Evolutionary conservation across 2,797 vertebrate genomes (phyloP).

Genomic region (Okamejei kenojei): DNA sequence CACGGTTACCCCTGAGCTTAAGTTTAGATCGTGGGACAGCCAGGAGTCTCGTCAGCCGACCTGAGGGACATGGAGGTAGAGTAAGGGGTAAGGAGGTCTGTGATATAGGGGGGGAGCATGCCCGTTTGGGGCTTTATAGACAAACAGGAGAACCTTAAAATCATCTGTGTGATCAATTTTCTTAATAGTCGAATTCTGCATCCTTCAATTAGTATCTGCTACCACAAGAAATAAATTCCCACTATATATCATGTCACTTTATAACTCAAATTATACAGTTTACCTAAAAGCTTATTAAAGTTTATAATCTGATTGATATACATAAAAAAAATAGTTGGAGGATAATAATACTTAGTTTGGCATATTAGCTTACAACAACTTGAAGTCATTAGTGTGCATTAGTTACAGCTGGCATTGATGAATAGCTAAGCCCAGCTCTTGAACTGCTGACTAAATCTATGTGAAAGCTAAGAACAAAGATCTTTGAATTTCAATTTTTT

Average conservation of each 20-base stretch:
- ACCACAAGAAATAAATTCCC: neutral
- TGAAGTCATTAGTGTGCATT: slow-evolving; percentile 23
- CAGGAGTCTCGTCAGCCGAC: too few species aligned
- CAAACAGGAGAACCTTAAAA: too few species aligned
- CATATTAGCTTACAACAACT: slow-evolving; percentile 28
- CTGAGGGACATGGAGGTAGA: too few species aligned
- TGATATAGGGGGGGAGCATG: too few species aligned
- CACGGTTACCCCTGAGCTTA: too few species aligned
- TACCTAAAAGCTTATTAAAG: neutral
- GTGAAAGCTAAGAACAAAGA: slow-evolving; percentile 23
- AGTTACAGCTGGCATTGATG: slow-evolving; percentile 3
- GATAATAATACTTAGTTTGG: neutral
- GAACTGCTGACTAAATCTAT: slow-evolving; percentile 8
- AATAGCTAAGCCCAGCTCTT: slow-evolving; percentile 14
- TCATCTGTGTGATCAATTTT: neutral
- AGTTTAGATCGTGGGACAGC: too few species aligned
- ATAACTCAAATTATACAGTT: neutral
- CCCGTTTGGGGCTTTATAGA: too few species aligned
- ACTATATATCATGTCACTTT: neutral
- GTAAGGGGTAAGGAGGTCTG: too few species aligned
- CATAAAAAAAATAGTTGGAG: neutral
- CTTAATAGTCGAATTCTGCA: neutral
- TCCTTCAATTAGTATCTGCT: too few species aligned
- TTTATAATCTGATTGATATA: neutral
- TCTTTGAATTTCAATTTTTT: neutral